A percentile compares a stretch with the other conserved stretches of the same genome.
phyloP scores from a whole-genome alignment of 2,888 invertebrate species.

The Portevinia maculata region DNA sequence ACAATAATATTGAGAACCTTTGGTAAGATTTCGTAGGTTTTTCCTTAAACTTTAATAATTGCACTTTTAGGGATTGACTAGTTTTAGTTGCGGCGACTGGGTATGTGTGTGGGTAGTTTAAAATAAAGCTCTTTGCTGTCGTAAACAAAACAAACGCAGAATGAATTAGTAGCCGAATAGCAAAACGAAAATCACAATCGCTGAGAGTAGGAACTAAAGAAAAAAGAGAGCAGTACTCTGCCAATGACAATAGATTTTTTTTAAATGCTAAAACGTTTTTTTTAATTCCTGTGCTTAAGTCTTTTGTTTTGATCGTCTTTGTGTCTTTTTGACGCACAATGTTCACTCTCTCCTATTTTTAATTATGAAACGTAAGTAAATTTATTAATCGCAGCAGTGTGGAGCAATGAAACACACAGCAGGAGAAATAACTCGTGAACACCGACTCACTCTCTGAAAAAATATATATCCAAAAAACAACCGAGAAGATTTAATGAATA shows the following conservation, averaged over 20 bases:
- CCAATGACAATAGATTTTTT: constrained; percentile 43
- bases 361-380: constrained; percentile 1
- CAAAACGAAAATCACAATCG: constrained; percentile 30
- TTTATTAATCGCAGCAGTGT: constrained; percentile 14
- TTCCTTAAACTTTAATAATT: constrained; percentile 46
- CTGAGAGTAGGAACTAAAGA: constrained; percentile 14
- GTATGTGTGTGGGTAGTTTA: constrained; percentile 24
- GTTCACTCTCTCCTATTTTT: constrained; percentile 20
- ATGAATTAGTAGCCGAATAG: not conserved
- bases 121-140: constrained; percentile 21
- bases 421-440: not conserved
- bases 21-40: constrained; percentile 9
- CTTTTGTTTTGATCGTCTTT: constrained; percentile 51
- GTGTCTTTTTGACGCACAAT: constrained; percentile 54
- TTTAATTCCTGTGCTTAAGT: not conserved
- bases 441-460: too few relatives aligned
- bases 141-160: constrained; percentile 59
- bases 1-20: constrained; percentile 35
- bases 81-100: constrained; percentile 38
- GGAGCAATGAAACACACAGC: constrained; percentile 1
- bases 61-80: constrained; percentile 72
- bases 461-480: not conserved
- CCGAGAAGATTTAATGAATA: not conserved
- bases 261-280: constrained; percentile 30
- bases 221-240: constrained; percentile 32